A percentile compares a stretch with the other conserved stretches of the same genome.
Evolutionary conservation across 2,797 vertebrate species (phyloP).

Genomic region (Taenioides sp.): DNA sequence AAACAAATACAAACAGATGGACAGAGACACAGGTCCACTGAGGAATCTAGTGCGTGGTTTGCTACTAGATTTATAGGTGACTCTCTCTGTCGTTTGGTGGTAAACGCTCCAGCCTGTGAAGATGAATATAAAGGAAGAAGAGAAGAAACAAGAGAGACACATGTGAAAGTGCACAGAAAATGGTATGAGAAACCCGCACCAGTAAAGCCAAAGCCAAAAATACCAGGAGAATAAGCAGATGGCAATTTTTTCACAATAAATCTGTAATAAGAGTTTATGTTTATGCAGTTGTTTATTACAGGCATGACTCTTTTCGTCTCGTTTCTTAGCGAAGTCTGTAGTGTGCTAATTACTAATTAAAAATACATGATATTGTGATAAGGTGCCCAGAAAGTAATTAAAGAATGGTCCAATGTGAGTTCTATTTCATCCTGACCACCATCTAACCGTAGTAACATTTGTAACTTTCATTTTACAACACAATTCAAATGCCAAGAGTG

Average conservation of each 20-base stretch:
- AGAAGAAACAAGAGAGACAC: conserved; percentile 87
- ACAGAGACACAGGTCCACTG: conserved; percentile 99
- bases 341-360: neutral
- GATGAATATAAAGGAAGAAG: conserved; percentile 83
- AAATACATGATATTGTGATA: neutral
- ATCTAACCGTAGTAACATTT: no score
- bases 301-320: neutral
- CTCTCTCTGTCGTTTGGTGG: conserved; percentile 98
- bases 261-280: neutral
- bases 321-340: neutral
- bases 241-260: neutral
- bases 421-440: no score
- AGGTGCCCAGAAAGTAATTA: neutral
- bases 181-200: conserved; percentile 77
- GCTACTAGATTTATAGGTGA: conserved; percentile 99
- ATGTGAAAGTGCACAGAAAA: conserved; percentile 74
- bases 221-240: conserved; percentile 34
- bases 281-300: neutral
- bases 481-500: neutral
- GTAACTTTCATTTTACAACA: neutral
- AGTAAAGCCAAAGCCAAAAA: conserved; percentile 66
- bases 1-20: conserved; percentile 99
- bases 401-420: no score
- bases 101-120: conserved; percentile 97
- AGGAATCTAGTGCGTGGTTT: conserved; percentile 99